Conservation (phyloP, 1,140 invertebrate genomes). For the Gryllus bimaculatus region DNA sequence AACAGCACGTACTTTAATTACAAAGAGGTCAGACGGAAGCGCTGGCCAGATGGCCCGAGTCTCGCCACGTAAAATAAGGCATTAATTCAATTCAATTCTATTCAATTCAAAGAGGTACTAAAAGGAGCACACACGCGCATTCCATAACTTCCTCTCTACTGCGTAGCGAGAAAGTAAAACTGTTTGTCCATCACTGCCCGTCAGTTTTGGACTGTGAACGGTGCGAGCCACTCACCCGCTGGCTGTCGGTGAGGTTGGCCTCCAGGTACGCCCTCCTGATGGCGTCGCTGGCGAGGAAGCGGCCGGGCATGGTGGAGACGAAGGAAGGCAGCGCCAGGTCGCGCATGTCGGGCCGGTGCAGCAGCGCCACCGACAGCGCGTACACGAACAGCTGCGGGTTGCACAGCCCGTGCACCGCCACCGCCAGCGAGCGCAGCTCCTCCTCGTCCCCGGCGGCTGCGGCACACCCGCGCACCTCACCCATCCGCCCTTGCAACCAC, state of each 20-base stretch:
- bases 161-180: too few relatives aligned
- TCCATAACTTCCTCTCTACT: too few relatives aligned
- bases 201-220: too few relatives aligned
- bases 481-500: neutral
- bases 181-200: too few relatives aligned
- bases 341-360: conserved; percentile 65
- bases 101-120: too few relatives aligned
- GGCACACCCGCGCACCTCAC: neutral
- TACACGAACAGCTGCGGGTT: conserved; percentile 73
- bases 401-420: conserved; percentile 60
- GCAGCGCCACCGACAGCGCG: conserved; percentile 58
- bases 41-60: too few relatives aligned
- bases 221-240: too few relatives aligned
- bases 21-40: too few relatives aligned
- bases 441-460: conserved; percentile 56
- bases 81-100: too few relatives aligned
- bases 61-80: too few relatives aligned
- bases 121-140: too few relatives aligned
- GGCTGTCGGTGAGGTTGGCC: conserved; percentile 33
- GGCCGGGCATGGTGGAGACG: conserved; percentile 63
- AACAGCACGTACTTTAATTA: too few relatives aligned
- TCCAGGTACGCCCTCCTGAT: conserved; percentile 57
- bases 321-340: conserved; percentile 57
- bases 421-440: conserved; percentile 56
- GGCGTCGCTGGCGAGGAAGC: conserved; percentile 62